Evolutionary conservation across 2,888 invertebrate genomes (phyloP).

Genomic region (Torymus texanus): DNA sequence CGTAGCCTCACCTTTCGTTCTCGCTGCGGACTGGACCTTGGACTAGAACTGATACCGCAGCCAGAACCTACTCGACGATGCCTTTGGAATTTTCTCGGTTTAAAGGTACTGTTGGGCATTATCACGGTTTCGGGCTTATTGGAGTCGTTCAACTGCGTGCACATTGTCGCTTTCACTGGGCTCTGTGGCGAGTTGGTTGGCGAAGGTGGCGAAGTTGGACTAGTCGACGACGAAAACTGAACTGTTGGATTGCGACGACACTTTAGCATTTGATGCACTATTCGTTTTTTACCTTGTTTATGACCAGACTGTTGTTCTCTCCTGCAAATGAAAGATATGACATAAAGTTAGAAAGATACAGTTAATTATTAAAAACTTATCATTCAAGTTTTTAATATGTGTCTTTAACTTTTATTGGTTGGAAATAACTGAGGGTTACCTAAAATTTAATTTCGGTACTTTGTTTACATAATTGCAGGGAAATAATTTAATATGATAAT

Average conservation of each 20-base stretch:
- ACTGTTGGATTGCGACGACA: slow-evolving; percentile 68
- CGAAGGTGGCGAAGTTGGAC: slow-evolving; percentile 70
- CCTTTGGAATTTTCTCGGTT: slow-evolving; percentile 75
- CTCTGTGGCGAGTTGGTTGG: slow-evolving; percentile 73
- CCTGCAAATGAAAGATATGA: slow-evolving; percentile 66
- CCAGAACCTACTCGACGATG: slow-evolving; percentile 81
- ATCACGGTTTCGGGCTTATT: slow-evolving; percentile 79
- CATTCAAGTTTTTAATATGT: no score
- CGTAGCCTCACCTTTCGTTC: slow-evolving; percentile 75
- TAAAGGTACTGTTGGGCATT: slow-evolving; percentile 71
- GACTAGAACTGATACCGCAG: slow-evolving; percentile 77
- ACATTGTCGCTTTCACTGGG: slow-evolving; percentile 79
- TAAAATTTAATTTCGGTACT: no score
- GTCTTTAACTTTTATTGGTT: no score
- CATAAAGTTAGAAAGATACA: no score
- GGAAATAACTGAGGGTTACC: no score
- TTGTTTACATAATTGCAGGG: no score
- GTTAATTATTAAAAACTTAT: no score
- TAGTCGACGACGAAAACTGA: slow-evolving; percentile 67
- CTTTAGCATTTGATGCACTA: slow-evolving; percentile 77
- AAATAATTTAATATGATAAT: no score
- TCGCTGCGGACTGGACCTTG: slow-evolving; percentile 77
- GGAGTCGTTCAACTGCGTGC: slow-evolving; percentile 79
- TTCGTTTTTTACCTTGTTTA: slow-evolving; percentile 76
- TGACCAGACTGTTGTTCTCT: slow-evolving; percentile 77